A percentile compares a stretch with the other conserved stretches of the same genome.
Conservation (phyloP, 2,797 vertebrate species). For the Aythya fuligula region DNA sequence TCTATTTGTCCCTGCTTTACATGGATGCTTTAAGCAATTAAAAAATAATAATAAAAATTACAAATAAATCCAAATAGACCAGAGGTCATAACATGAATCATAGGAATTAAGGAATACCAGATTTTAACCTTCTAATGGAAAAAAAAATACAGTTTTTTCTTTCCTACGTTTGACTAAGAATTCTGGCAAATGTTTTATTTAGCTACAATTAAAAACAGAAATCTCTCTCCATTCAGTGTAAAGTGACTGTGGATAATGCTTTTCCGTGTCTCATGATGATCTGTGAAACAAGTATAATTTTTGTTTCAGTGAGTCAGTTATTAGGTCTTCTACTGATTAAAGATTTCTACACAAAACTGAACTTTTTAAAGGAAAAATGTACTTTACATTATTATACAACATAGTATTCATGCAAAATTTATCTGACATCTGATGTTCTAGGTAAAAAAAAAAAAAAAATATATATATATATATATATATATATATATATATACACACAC, state of each 20-base stretch:
- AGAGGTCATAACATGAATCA: background rate
- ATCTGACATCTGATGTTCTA: background rate
- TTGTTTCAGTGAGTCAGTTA: background rate
- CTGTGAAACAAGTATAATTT: background rate
- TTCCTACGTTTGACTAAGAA: background rate
- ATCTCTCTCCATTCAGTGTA: background rate
- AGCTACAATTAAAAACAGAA: background rate
- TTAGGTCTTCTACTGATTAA: background rate
- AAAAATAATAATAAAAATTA: background rate
- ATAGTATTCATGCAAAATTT: background rate
- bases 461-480: too few species aligned
- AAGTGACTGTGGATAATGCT: background rate
- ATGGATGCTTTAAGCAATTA: background rate
- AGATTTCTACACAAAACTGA: background rate
- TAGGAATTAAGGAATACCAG: background rate
- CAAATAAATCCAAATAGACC: background rate
- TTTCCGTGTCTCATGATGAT: background rate
- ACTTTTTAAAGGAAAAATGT: background rate
- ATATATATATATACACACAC: background rate
- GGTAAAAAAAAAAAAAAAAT: background rate
- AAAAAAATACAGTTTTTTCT: background rate
- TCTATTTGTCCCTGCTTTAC: background rate
- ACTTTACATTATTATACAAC: fast-evolving
- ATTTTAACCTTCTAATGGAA: background rate
- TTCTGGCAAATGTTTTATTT: background rate